A percentile compares a stretch with the other conserved stretches of the same genome.
phyloP scores from a whole-genome alignment of 2,888 invertebrate genomes.

The Bursaphelenchus okinawaensis region DNA sequence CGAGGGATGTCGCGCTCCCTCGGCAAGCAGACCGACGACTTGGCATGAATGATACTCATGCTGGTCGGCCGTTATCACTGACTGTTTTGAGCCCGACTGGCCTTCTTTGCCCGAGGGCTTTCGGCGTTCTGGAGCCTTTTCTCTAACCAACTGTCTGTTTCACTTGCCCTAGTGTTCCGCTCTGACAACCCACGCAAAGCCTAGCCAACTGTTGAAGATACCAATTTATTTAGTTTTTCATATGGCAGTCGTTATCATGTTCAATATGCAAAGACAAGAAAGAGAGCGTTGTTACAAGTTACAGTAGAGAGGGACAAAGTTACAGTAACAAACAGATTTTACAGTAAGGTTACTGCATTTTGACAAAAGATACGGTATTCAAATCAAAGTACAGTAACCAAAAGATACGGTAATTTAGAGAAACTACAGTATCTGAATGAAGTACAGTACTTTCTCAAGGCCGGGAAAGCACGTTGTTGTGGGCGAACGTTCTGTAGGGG shows the following conservation, averaged over 20 bases:
- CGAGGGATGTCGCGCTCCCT: conserved; percentile 46
- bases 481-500: not conserved
- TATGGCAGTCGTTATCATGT: not conserved
- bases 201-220: not conserved
- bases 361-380: no score
- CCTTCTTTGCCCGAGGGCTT: no score
- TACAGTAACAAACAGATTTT: no score
- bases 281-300: not conserved
- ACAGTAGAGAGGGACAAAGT: no score
- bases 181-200: not conserved
- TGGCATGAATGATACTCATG: conserved; percentile 28
- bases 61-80: not conserved
- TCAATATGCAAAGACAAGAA: not conserved
- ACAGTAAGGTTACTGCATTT: no score
- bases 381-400: no score
- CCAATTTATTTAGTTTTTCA: not conserved
- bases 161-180: conserved; percentile 1
- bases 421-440: no score
- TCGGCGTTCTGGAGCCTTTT: not conserved
- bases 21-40: conserved; percentile 39
- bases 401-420: no score
- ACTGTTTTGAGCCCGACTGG: not conserved
- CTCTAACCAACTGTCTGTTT: not conserved
- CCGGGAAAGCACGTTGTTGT: not conserved
- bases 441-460: no score